Evolutionary conservation across 2,797 vertebrate species (phyloP).

Genomic region (Hemibagrus guttatus): DNA sequence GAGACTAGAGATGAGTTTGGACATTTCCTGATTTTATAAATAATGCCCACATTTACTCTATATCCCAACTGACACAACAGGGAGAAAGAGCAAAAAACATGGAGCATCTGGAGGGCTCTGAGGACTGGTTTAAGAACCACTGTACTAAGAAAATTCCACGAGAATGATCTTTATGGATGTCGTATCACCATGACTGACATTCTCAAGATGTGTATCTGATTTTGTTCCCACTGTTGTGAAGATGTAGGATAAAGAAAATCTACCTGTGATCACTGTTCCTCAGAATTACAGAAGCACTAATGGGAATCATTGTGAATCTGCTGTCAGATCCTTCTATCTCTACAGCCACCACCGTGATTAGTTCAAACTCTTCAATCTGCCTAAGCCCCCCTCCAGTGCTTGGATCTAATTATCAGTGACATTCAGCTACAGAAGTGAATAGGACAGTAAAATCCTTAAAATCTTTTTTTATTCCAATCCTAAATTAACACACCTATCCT

Average conservation of each 20-base stretch:
- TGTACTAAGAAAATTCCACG: conserved; percentile 5
- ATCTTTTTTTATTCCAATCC: no score
- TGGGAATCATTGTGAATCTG: conserved; percentile 33
- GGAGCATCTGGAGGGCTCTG: not conserved
- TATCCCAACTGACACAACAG: not conserved
- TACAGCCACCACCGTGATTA: conserved; percentile 44
- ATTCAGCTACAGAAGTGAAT: conserved; percentile 35
- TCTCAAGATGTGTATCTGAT: not conserved
- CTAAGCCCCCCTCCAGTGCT: conserved; percentile 36
- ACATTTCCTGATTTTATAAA: not conserved
- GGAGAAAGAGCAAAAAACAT: not conserved
- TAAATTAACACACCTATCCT: conserved; percentile 23
- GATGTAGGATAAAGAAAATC: conserved; percentile 36
- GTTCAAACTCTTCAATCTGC: conserved; percentile 41
- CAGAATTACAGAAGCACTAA: conserved; percentile 28
- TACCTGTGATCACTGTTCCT: conserved; percentile 38
- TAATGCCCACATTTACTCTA: not conserved
- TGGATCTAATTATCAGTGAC: conserved; percentile 48
- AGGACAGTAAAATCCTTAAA: conserved; percentile 38
- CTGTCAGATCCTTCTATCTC: conserved; percentile 31
- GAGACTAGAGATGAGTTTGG: not conserved
- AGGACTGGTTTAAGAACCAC: not conserved
- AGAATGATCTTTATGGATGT: conserved; percentile 24
- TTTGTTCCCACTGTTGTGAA: not conserved
- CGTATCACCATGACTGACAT: conserved; percentile 22